A percentile compares a stretch with the other conserved stretches of the same genome.
phyloP scores from a whole-genome alignment of 2,888 invertebrate genomes.

The Apamea anceps region DNA sequence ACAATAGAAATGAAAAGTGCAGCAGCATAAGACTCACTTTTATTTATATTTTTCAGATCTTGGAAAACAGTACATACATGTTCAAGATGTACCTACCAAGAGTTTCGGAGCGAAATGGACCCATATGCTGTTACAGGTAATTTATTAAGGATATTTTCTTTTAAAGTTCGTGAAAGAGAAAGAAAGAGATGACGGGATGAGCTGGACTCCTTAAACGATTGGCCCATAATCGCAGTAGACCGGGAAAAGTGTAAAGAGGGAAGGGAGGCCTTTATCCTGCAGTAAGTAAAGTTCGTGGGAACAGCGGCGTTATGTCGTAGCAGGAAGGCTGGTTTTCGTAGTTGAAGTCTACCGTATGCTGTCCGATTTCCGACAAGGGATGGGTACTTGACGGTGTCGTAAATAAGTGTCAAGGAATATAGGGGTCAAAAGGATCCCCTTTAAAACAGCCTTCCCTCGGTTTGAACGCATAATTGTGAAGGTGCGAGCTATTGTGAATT shows the following conservation, averaged over 20 bases:
- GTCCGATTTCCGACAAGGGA: not conserved
- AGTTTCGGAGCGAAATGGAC: constrained; percentile 95
- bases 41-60: constrained; percentile 76
- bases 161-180: not conserved
- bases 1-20: not conserved
- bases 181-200: too few species aligned
- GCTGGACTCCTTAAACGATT: too few species aligned
- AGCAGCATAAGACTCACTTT: not conserved
- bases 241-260: too few species aligned
- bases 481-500: not conserved
- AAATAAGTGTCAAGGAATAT: not conserved
- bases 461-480: not conserved
- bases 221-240: too few species aligned
- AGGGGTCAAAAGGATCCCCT: not conserved
- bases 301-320: not conserved
- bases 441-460: not conserved
- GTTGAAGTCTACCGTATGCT: not conserved
- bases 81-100: constrained; percentile 94
- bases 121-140: constrained; percentile 95
- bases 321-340: not conserved
- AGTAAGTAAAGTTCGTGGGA: not conserved
- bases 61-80: constrained; percentile 91
- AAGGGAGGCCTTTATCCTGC: too few species aligned
- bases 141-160: not conserved
- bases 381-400: not conserved